Base-by-base conservation (phyloP, 1,140 invertebrate species). In the Cydia splendana region DNA sequence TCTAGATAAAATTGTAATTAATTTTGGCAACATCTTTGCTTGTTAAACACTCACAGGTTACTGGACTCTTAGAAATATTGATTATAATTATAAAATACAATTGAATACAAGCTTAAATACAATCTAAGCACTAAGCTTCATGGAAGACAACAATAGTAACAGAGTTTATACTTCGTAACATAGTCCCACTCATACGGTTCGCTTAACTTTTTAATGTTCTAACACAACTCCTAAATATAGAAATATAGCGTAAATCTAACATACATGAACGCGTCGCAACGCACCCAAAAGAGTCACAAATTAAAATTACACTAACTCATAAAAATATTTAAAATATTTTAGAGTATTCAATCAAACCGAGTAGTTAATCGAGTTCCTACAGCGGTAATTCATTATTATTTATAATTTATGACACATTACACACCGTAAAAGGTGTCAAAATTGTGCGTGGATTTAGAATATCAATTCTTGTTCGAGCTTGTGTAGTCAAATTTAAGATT, bases 231-330 rank as follows among this genome's bases (percentile, higher is more conserved):
- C 18, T 77, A 77, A 77, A 76, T 65, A 76, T 53, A 78, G 80
- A 83, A 89, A 89, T 84, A 89, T 85, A 88, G 80, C 75, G 81
- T 88, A 88, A 78, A 85, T 81, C 80, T 87, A 90, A 89, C 79
- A 85, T 89, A 93, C 89, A 86, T 91, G 89, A 92, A 93, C 91
- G 87, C 87, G 87, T 91, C 91, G 88, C 87, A 76, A 88, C 88
- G 84, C 88, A 88, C 84, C 82, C 84, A 85, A 84, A 84, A 81
- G 45, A 78, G 78, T 81, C 74, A 53, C 51, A 62, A 75, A 57
- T 38, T 62, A 57, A 75, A 75, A 51, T 28, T 74, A 74, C 1
- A 75, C 20, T 53, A 38, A 53, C 71, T 74, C 73, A 74, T 42
- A 74, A 51, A 28, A 51, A 28, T 74, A 45, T 18, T 74, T 18